These are phyloP conservation scores for Pandion haliaetus DNA, from an alignment of 2,113 vertebrate genomes.

Conservation along the genomic window DNA sequence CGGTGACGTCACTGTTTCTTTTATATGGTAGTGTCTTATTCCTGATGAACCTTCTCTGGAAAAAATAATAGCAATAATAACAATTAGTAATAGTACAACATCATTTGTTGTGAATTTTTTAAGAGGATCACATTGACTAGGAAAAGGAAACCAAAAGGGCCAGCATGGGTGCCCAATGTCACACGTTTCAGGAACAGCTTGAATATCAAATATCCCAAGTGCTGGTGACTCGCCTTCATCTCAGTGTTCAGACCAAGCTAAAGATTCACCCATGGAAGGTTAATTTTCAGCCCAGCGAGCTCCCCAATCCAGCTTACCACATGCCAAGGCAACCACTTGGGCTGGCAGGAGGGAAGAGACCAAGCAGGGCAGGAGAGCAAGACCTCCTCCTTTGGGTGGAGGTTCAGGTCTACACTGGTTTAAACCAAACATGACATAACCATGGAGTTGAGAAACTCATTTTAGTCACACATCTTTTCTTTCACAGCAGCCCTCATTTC, in stretches of 20 bases:
- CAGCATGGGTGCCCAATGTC: not conserved
- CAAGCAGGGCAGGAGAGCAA: not conserved
- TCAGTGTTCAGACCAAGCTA: not conserved
- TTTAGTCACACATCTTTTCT: not conserved
- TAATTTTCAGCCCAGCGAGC: not conserved
- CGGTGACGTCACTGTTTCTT: constrained; percentile 75
- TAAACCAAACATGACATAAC: not conserved
- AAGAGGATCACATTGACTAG: not conserved
- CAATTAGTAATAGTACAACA: not conserved
- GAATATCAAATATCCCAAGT: not conserved
- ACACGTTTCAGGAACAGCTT: not conserved
- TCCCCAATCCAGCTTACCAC: not conserved
- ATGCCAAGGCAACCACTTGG: rapidly evolving
- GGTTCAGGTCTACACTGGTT: not conserved
- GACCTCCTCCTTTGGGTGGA: not conserved
- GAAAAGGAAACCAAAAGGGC: not conserved
- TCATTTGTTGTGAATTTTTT: not conserved
- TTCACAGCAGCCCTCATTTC: not conserved
- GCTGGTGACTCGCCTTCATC: rapidly evolving
- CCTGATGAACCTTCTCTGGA: constrained; percentile 76
- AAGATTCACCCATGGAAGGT: constrained; percentile 4
- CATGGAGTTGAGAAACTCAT: not conserved
- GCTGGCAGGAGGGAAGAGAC: not conserved
- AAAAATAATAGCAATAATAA: constrained; percentile 7
- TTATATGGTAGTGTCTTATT: constrained; percentile 89